Evolutionary conservation across 2,113 vertebrate species (phyloP), one percentile per base, ranked within the genome.

Genomic region (Epinephelus lanceolatus): DNA sequence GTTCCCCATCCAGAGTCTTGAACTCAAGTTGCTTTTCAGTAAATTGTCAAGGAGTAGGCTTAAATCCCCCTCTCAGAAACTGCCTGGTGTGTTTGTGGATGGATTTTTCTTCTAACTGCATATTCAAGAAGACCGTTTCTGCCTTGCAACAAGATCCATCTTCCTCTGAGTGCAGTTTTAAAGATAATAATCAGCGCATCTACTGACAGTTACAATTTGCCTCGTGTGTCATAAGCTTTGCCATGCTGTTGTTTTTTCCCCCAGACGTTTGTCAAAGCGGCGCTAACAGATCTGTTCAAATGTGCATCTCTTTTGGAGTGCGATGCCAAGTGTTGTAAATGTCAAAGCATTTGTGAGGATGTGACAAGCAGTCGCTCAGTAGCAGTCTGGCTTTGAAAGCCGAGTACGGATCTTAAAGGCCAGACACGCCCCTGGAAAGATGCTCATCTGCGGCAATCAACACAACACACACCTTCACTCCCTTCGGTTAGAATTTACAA

Each of bases 281-380:
- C 40, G 23, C 76, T 56, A 52, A 83, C 59, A 68, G 87, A 60
- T 84, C 72, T 40, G 77, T 49, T 70, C 14, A 78, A 81, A 75
- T 68, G 80, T 67, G 71, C 80, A 1, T 17, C 80, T 80, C 71
- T 40, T 80, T 76, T 42, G n/a, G 55, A 53, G 83, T 30, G 63
- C 0, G 60, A 73, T 52, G 86, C 45, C 78, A 62, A 67, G 83
- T 69, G 78, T 74, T 68, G 59, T 86, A 91, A 91, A 91, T 91
- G 91, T 94, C 89, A 92, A 60, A 84, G 88, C 78, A 11, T 88
- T 88, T 89, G 88, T 76, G 67, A 18, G 47, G 81, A 88, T 15
- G 84, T 80, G 82, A 86, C 83, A 60, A 71, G 62, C 80, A 19
- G 52, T 67, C 33, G 8, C 49, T 73, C 56, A 7, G 76, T 37